phyloP scores from a whole-genome alignment of 2,888 invertebrate genomes.

The Pammene fasciana region DNA sequence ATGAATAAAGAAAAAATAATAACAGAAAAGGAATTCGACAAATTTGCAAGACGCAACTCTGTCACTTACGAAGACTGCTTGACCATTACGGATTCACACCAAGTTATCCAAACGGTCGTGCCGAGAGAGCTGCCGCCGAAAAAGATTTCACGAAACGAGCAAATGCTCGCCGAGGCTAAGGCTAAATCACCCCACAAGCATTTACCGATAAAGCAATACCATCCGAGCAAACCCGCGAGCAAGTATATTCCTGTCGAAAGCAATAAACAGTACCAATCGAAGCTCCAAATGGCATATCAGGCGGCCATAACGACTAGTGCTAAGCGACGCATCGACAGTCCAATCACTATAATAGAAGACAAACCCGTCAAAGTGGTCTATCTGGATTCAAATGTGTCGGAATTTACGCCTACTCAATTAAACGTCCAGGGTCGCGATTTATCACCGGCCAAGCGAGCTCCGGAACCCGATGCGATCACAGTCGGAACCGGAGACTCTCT shows the following conservation, averaged over 20 bases:
- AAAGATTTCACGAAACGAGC: conserved; percentile 61
- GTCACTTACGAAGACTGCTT: conserved; percentile 72
- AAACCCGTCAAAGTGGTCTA: conserved; percentile 78
- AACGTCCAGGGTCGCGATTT: conserved; percentile 72
- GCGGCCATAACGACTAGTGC: conserved; percentile 58
- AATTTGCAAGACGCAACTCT: conserved; percentile 76
- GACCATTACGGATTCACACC: conserved; percentile 68
- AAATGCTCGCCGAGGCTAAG: conserved; percentile 58
- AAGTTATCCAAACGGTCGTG: conserved; percentile 65
- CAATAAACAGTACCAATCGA: conserved; percentile 70
- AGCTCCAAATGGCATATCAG: conserved; percentile 74
- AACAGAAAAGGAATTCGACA: conserved; percentile 79
- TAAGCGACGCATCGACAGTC: conserved; percentile 67
- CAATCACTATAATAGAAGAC: conserved; percentile 75
- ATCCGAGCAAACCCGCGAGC: conserved; percentile 51
- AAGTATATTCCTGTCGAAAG: conserved; percentile 53
- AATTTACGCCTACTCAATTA: conserved; percentile 60
- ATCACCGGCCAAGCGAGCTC: conserved; percentile 59
- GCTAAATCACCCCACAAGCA: conserved; percentile 59
- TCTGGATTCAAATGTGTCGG: conserved; percentile 61
- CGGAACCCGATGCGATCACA: conserved; percentile 52
- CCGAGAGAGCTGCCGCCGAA: conserved; percentile 61
- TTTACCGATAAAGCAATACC: conserved; percentile 51
- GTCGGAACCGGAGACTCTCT: conserved; percentile 62
- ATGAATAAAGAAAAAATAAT: conserved; percentile 64